Conservation (phyloP, 2,113 vertebrate species). For the Microcebus murinus region DNA sequence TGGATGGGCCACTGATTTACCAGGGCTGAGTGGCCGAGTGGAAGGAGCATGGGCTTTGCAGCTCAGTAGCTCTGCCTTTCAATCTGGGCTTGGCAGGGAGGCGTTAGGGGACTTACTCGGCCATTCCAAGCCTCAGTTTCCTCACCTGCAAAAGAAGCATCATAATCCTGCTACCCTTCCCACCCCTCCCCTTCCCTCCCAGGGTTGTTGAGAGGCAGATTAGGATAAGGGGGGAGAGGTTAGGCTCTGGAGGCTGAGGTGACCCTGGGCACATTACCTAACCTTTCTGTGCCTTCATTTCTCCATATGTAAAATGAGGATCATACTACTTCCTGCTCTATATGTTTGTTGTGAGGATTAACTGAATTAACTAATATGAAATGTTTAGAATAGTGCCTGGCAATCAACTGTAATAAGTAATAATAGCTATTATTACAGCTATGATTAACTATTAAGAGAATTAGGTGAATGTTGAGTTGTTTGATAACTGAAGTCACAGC, state of each 20-base stretch:
- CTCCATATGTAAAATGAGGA: background rate
- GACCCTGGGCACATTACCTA: background rate
- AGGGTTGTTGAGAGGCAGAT: background rate
- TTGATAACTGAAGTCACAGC: background rate
- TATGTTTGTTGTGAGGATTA: background rate
- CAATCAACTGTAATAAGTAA: background rate
- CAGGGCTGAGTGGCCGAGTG: background rate
- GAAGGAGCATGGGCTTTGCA: background rate
- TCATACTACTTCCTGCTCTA: background rate
- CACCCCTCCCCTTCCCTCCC: no score
- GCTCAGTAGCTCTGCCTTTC: background rate
- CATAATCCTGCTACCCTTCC: background rate
- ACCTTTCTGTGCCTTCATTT: background rate
- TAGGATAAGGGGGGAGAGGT: background rate
- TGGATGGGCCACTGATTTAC: background rate
- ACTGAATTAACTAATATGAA: background rate
- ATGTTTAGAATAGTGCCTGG: background rate
- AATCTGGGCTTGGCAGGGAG: background rate
- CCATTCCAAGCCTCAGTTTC: background rate
- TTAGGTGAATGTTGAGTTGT: background rate
- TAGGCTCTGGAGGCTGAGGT: background rate
- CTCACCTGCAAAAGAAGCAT: background rate
- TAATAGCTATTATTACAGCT: background rate
- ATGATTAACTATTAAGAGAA: background rate
- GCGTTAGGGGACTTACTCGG: background rate